Base-by-base conservation (phyloP, 2,113 vertebrate species). In the Myotis lucifugus region DNA sequence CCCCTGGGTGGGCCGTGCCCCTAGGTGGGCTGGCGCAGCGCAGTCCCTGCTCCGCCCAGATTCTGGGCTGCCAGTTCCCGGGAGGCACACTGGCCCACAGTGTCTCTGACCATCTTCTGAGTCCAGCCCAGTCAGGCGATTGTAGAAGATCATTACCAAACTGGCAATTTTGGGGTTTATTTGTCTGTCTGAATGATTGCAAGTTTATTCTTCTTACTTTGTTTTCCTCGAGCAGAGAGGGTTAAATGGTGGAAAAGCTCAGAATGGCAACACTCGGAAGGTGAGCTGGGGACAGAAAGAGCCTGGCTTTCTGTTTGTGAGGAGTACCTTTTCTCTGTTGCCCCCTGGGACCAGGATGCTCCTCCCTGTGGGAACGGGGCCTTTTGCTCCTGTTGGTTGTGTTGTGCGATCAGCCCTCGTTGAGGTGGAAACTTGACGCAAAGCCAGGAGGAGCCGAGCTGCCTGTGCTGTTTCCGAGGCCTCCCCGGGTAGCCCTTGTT, bases 401-500 rank as follows among this genome's bases (percentile, higher is more conserved):
- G n/a, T 48, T 93, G 19, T 81, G 15, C 81, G 76, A 84, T 76
- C 59, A 88, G 79, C 8, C 32, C 69, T 48, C 13, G 40, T 25
- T 70, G 79, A 23, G 69, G 54, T 15, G 18, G 34, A 84, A 50
- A 85, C 40, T 86, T 91, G 74, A 92, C 87, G 50, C 73, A 85
- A 83, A 87, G 66, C 48, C 46, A 1, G 25, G 52, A 0, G 32
- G 37, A 95, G 74, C 73, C 81, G 66, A 78, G 56, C 34, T 10
- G 18, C 29, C 14, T 17, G 14, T 18, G 69, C 52, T 86, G 50
- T 90, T 92, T 83, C 84, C 69, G n/a, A 84, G 79, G 15, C 32
- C 42, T 93, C 42, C 59, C 84, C n/a, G n/a, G 79, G 42, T 32
- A 73, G 59, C 86, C 56, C 86, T 91, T 93, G 88, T 96, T 97